Evolutionary conservation across 2,113 vertebrate genomes (phyloP), one percentile per base, ranked within the genome.

Genomic region (Dasyprocta punctata): DNA sequence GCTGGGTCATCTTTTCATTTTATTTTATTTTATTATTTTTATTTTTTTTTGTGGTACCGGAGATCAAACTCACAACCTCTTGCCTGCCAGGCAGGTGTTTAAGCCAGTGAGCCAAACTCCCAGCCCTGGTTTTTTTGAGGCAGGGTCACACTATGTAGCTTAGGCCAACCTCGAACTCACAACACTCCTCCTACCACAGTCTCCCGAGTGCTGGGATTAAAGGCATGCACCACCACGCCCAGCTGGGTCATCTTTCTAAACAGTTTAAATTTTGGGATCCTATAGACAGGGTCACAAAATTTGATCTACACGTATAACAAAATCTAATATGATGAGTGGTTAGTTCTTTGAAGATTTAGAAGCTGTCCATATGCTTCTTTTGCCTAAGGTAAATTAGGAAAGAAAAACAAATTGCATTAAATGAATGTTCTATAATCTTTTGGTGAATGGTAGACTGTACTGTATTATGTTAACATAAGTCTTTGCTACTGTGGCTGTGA

Each of bases 331-430:
- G 78, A 52, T 47, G 47, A 71, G 41, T 92, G 38, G 36, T 65
- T 85, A 20, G 58, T 75, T 93, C 63, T 82, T 94, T 82, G 52
- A 65, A 86, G 28, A 88, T 67, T 92, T 94, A 81, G 69, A 73
- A 52, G 90, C 65, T 58, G 28, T 96, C 56, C 19, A 75, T 71
- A 52, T 87, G 52, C n/a, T 96, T 41, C 47, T 81, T 96, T 95
- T 95, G 41, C 13, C 52, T 95, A 80, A 93, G 67, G 36, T 90
- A 47, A 96, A 47, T 73, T 96, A 88, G 9, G 67, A 65, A 54
- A 41, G 61, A 89, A 81, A 92, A 96, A 36, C 92, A 28, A 90
- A 92, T 89, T 95, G 73, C 1, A 95, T 90, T 26, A 67, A 94
- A 14, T 92, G 36, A 92, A 88, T 90, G 14, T 86, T 82, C 22